Percentiles rank a stretch among this genome's conserved stretches.
Evolutionary conservation across 2,113 vertebrate species (phyloP).

Genomic region (Mormyrus lacerda): DNA sequence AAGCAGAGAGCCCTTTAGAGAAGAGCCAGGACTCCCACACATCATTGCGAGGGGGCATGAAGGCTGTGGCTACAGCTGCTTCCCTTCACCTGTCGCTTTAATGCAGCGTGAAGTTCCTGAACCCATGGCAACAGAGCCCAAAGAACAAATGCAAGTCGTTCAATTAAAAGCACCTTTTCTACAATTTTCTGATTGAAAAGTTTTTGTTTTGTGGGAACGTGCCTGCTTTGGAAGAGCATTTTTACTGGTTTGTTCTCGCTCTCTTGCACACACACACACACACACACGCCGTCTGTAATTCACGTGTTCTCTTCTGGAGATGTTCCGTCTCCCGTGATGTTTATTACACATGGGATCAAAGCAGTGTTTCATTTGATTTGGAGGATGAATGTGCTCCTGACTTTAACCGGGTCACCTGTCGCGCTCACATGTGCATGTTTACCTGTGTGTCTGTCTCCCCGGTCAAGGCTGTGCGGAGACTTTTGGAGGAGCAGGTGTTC

Average conservation of each 20-base stretch:
- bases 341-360: not conserved
- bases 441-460: not conserved
- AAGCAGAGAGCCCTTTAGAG: not conserved
- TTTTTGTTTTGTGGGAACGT: not conserved
- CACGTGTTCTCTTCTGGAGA: not conserved
- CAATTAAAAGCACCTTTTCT: not conserved
- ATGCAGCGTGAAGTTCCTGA: not conserved
- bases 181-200: not conserved
- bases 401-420: not conserved
- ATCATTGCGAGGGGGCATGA: not conserved
- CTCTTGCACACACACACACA: not conserved
- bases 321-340: constrained; percentile 4
- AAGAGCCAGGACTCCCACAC: not conserved
- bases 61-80: not conserved
- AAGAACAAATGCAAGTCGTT: not conserved
- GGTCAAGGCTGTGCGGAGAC: not conserved
- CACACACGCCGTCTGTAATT: not conserved
- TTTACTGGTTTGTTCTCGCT: not conserved
- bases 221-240: not conserved
- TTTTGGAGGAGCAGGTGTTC: not conserved
- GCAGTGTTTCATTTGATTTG: not conserved
- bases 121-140: not conserved
- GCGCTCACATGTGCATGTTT: not conserved
- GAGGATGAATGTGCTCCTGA: not conserved
- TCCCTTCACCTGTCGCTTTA: not conserved